phyloP scores from a whole-genome alignment of 2,113 vertebrate species.

The Dipodomys ordii region DNA sequence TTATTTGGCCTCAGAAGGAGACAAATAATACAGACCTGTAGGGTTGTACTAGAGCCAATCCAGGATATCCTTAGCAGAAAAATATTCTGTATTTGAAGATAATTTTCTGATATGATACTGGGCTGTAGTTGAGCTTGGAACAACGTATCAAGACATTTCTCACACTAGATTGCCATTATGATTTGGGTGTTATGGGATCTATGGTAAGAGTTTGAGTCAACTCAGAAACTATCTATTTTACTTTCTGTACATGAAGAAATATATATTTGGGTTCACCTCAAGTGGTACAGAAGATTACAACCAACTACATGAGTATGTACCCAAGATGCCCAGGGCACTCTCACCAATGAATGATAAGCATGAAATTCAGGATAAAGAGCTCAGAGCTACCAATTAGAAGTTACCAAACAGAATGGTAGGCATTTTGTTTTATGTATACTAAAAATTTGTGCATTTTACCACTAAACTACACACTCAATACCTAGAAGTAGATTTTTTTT shows the following conservation, averaged over 20 bases:
- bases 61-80: neutral
- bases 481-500: conserved; percentile 1
- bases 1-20: neutral
- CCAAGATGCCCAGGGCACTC: neutral
- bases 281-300: neutral
- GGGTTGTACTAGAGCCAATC: neutral
- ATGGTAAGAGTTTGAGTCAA: neutral
- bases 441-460: neutral
- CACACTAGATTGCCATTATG: neutral
- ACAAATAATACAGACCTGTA: neutral
- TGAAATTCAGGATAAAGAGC: neutral
- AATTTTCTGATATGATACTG: neutral
- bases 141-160: neutral
- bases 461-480: neutral
- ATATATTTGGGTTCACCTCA: neutral
- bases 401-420: too few species aligned
- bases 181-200: neutral
- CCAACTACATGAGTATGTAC: neutral
- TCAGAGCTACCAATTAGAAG: neutral
- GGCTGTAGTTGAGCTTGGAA: neutral
- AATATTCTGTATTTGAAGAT: neutral
- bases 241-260: neutral
- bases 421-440: neutral
- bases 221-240: neutral
- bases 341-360: neutral